These are phyloP conservation scores for Ophioderma brevispina DNA, from an alignment of 35 echinoderm and acorn worm species.

Conservation along the genomic window DNA sequence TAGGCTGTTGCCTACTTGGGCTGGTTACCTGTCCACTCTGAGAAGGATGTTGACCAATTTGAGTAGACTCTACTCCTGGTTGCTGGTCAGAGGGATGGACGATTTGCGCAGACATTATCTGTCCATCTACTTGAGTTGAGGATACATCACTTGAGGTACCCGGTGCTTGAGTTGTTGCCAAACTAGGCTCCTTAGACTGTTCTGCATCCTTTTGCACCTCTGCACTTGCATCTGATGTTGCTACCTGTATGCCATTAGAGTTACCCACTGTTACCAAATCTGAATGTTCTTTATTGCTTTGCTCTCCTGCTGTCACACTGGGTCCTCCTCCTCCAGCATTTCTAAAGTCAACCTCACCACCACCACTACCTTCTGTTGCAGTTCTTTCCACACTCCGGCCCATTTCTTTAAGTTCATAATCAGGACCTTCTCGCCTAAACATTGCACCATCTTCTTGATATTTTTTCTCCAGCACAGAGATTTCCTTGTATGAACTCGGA, in stretches of 20 bases:
- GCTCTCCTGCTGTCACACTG: not conserved
- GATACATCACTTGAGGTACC: too few species aligned
- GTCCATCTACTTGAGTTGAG: not conserved
- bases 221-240: too few species aligned
- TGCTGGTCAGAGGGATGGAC: not conserved
- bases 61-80: not conserved
- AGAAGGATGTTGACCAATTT: not conserved
- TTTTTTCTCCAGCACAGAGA: slow-evolving; percentile 51
- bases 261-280: too few species aligned
- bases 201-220: too few species aligned
- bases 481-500: slow-evolving; percentile 84
- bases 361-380: too few species aligned
- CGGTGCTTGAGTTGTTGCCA: too few species aligned
- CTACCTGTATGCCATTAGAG: too few species aligned
- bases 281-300: not conserved
- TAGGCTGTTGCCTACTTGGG: too few species aligned
- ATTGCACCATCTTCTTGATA: slow-evolving; percentile 6
- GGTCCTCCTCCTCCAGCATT: not conserved
- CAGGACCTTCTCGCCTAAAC: not conserved
- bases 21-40: not conserved
- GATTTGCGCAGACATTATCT: not conserved
- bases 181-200: too few species aligned
- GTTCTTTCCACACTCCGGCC: too few species aligned
- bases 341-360: too few species aligned
- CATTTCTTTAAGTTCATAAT: not conserved